phyloP scores from a whole-genome alignment of 2,888 invertebrate species.

The Eupithecia tripunctaria region DNA sequence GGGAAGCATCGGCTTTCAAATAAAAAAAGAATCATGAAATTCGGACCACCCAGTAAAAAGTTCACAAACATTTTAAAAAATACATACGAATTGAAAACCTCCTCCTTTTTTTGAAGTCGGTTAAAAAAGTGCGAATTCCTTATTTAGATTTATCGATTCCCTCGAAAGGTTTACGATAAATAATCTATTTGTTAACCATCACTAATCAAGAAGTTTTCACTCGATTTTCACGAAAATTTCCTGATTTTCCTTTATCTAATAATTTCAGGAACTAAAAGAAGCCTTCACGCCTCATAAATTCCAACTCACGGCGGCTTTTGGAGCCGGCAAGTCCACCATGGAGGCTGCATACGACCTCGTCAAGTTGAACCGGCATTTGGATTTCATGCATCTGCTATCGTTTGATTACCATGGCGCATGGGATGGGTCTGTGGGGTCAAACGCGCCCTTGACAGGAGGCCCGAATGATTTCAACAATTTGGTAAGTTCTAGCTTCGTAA shows the following conservation, averaged over 20 bases:
- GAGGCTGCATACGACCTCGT: conserved; percentile 91
- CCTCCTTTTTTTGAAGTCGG: no score
- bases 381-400: conserved; percentile 93
- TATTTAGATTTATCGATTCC: neutral
- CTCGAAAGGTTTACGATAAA: neutral
- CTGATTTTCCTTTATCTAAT: neutral
- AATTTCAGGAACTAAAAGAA: conserved; percentile 87
- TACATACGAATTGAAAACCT: no score
- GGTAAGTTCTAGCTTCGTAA: no score
- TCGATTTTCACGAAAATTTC: neutral
- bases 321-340: conserved; percentile 90
- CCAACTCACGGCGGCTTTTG: conserved; percentile 92
- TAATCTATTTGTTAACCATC: neutral
- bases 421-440: conserved; percentile 90
- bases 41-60: no score
- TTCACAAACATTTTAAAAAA: no score
- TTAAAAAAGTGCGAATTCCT: neutral
- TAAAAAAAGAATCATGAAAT: no score
- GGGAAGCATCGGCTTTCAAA: no score
- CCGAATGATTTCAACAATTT: conserved; percentile 86
- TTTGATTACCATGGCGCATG: conserved; percentile 95
- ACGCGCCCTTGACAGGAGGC: conserved; percentile 88
- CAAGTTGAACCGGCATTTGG: conserved; percentile 87
- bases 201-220: no score
- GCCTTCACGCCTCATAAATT: conserved; percentile 88